Base-by-base conservation (phyloP, 2,113 vertebrate genomes). In the Plestiodon gilberti region DNA sequence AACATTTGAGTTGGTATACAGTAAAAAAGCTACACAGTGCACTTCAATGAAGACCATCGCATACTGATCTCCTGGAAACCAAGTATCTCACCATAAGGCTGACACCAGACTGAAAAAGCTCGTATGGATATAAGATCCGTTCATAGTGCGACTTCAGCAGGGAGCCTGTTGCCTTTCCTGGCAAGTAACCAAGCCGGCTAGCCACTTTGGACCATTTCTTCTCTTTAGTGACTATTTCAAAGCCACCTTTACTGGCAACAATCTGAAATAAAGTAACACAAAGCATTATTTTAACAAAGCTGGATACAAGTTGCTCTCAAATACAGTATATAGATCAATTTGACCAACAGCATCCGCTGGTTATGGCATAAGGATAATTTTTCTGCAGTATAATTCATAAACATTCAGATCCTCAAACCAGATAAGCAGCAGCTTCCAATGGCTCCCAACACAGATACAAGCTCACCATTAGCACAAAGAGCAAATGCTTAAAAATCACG, bases 61-160 rank as follows among this genome's bases (percentile, higher is more conserved):
- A 55, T 33, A 17, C 2, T 1, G 59, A 8, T 0, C 18, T 1
- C 0, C 0, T 9, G 78, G 20, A 81, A 81, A 77, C 52, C 3
- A 76, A 88, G n/a, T 0, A 0, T 93, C 98, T 98, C 91, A 99
- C 99, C 91, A 98, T 98, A 59, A 99, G 97, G 74, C 98, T 97
- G 90, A 98, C 98, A 75, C 99, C 98, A n/a, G 98, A 98, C 84
- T 99, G 98, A 95, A 99, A 99, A 88, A 99, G 98, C 81, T 99
- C 99, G 3, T 99, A 99, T 1, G 99, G 99, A 93, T 99, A 99
- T 9, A 99, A 97, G 93, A 99, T 98, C 88, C 97, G 96, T 91
- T 99, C 98, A 78, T 99, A 99, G 90, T 99, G 99, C 40, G 98
- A 97, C 87, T 99, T 99, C 61, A 99, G 95, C 81, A 99, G 93